These are phyloP conservation scores for Neosalanx taihuensis DNA, from an alignment of 2,797 vertebrate species.

Conservation along the genomic window DNA sequence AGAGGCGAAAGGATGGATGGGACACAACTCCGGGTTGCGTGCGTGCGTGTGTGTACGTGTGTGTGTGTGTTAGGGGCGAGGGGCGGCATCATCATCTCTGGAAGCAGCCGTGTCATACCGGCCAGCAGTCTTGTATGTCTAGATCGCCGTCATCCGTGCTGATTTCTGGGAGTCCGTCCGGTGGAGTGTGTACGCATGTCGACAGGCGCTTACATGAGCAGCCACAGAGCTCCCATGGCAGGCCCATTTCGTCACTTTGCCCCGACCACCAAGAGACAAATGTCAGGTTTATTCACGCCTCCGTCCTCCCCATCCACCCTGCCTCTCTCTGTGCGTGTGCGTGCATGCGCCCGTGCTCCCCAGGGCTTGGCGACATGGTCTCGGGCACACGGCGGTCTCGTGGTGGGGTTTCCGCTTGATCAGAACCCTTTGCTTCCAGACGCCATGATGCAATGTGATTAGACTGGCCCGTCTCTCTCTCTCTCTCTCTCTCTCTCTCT, in stretches of 20 bases:
- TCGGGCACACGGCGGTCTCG: not conserved
- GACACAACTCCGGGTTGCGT: not conserved
- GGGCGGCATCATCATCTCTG: not conserved
- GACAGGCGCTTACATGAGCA: constrained; percentile 23
- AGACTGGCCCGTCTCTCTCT: not conserved
- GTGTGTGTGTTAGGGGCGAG: not conserved
- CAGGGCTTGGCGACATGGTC: not conserved
- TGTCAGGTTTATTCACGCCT: constrained; percentile 30
- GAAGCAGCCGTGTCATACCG: constrained; percentile 15
- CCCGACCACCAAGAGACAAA: constrained; percentile 30
- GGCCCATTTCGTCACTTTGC: constrained; percentile 13
- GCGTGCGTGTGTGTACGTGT: not conserved
- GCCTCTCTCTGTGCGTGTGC: not conserved
- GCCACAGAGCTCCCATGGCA: constrained; percentile 15
- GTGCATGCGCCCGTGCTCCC: not conserved
- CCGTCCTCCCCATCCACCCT: not conserved
- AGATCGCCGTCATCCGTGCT: not conserved
- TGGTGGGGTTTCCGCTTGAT: constrained; percentile 3
- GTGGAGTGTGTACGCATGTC: not conserved
- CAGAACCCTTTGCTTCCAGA: not conserved
- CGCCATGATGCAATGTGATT: constrained; percentile 7
- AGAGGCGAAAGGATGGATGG: not conserved
- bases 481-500: not conserved
- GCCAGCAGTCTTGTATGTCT: constrained; percentile 11
- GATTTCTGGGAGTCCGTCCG: constrained; percentile 5